Evolutionary conservation across 2,888 invertebrate species (phyloP), one percentile per base, ranked within the genome.

Genomic region (Apeira syringaria): DNA sequence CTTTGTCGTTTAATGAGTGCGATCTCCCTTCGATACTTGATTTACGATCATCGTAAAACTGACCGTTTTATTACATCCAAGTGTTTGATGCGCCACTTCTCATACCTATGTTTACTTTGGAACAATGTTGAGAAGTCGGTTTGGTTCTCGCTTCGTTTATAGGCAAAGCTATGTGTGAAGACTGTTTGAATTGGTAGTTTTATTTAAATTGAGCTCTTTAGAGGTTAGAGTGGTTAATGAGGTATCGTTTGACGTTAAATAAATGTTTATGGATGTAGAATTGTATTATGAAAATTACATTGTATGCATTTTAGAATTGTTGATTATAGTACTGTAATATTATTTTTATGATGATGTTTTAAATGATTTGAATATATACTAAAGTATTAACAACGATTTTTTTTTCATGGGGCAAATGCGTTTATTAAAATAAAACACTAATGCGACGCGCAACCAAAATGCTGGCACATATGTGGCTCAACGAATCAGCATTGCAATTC

Each of bases 1-100:
- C 50, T 50, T 37, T 43, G 49, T 46, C 41, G 24, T 43, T 47
- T 31, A 42, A 42, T 34, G 36, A 38, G 7, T 35, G 56, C 65
- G 64, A 76, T 76, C 70, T 59, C 56, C 61, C 61, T 68, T 76
- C 80, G 73, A 83, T 76, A 56, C 62, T 68, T 84, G 85, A 86
- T 86, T 86, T 84, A 86, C 69, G 74, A 53, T 37, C 51, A 58
- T 72, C 77, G 65, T 85, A 80, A 84, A 84, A 68, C 64, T 77
- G 76, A 78, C 80, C 81, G 70, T 77, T 85, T 81, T 82, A 85
- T 77, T 66, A 67, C 65, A 53, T 59, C 49, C 38, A 49, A 52
- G 52, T 58, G 57, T 68, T 67, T 63, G 70, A 69, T 69, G 68
- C 45, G 54, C 61, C 57, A 58, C 67, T 68, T 56, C 55, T 59